phyloP scores from a whole-genome alignment of 2,113 vertebrate species.

The Rhinolophus ferrumequinum region DNA sequence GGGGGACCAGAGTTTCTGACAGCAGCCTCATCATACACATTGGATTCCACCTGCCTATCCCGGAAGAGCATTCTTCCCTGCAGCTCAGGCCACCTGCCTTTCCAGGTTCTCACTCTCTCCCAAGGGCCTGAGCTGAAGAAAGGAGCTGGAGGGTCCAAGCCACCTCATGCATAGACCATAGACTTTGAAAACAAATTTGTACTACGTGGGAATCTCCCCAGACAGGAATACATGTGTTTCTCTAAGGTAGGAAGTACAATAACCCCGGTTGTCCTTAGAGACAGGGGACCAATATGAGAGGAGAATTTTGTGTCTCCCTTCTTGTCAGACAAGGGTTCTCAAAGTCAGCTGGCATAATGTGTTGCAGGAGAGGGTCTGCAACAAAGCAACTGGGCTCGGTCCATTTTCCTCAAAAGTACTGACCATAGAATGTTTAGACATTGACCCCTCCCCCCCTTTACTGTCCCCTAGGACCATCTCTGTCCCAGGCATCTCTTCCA shows the following conservation, averaged over 20 bases:
- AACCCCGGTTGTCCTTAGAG: conserved; percentile 31
- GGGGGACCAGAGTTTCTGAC: conserved; percentile 14
- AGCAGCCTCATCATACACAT: conserved; percentile 1
- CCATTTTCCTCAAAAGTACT: background rate
- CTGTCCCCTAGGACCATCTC: background rate
- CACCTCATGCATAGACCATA: background rate
- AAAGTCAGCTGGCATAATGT: background rate
- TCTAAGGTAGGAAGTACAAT: conserved; percentile 20
- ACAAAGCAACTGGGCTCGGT: background rate
- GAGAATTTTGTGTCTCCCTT: conserved; percentile 24
- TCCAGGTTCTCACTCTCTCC: background rate
- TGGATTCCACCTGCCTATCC: background rate
- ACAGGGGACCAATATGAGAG: background rate
- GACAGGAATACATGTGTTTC: background rate
- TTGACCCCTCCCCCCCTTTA: background rate
- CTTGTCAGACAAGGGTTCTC: conserved; percentile 4
- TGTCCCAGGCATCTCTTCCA: background rate
- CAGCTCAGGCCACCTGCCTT: background rate
- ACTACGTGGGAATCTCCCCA: background rate
- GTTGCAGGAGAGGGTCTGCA: conserved; percentile 26
- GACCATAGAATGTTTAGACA: background rate
- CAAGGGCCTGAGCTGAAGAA: background rate
- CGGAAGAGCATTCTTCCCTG: background rate
- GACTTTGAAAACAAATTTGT: conserved; percentile 31
- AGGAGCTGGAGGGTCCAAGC: background rate